Conservation (phyloP, 1,140 invertebrate genomes). For the Anoplophora glabripennis region DNA sequence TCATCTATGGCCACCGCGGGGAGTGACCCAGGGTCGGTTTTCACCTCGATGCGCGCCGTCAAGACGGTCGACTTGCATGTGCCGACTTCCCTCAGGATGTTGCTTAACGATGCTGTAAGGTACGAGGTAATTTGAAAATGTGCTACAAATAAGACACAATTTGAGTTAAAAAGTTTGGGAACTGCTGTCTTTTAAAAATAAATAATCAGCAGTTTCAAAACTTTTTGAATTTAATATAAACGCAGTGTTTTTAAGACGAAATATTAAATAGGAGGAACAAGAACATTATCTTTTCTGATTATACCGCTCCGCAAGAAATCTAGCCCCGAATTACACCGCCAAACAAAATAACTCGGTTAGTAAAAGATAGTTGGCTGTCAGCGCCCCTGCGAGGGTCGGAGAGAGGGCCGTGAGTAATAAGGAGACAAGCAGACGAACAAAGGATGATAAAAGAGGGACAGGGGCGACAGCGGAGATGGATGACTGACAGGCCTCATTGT, state of each 20-base stretch:
- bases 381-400: background rate
- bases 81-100: constrained; percentile 26
- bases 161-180: too few relatives aligned
- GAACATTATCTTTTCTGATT: too few relatives aligned
- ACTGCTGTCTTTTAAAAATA: too few relatives aligned
- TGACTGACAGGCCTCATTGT: constrained; percentile 36
- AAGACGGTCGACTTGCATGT: constrained; percentile 10
- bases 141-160: too few relatives aligned
- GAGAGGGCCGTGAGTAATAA: constrained; percentile 16
- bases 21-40: constrained; percentile 19
- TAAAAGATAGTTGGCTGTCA: background rate
- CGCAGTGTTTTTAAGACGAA: too few relatives aligned
- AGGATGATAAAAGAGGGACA: constrained; percentile 15
- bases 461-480: constrained; percentile 10
- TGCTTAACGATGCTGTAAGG: constrained; percentile 20
- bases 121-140: too few relatives aligned
- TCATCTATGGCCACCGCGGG: constrained; percentile 33
- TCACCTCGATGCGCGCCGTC: constrained; percentile 16
- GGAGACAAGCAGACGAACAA: constrained; percentile 30
- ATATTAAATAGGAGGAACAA: too few relatives aligned
- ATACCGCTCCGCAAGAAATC: too few relatives aligned
- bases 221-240: too few relatives aligned
- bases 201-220: too few relatives aligned
- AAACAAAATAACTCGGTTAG: too few relatives aligned
- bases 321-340: too few relatives aligned